These are phyloP conservation scores for Tokudaia tokunoshimensis DNA, from an alignment of 2,797 vertebrate genomes.

Conservation along the genomic window DNA sequence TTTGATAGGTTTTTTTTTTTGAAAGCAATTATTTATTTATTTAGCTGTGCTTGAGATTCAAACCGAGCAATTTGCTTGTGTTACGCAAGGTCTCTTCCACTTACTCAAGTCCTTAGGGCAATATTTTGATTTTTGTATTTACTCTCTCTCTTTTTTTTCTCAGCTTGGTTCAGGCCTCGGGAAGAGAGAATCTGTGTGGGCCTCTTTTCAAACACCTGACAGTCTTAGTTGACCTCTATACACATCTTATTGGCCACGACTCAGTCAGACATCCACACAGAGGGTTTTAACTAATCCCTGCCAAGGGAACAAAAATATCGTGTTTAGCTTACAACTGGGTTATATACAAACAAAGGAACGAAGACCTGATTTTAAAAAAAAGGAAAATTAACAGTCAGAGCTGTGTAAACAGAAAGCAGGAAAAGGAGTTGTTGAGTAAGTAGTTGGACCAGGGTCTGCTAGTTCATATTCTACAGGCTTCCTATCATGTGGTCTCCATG, in stretches of 20 bases:
- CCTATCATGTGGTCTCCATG: background rate
- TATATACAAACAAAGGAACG: background rate
- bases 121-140: constrained; percentile 32
- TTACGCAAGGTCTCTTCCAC: background rate
- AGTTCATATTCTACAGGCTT: background rate
- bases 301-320: background rate
- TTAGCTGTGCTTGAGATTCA: background rate
- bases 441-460: background rate
- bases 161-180: background rate
- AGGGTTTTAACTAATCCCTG: background rate
- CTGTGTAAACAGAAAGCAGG: background rate
- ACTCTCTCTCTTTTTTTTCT: constrained; percentile 10
- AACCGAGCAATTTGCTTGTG: background rate
- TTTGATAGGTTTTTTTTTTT: background rate
- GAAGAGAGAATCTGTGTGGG: background rate
- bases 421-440: background rate
- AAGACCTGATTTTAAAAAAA: background rate
- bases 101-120: background rate
- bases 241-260: background rate
- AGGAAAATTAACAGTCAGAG: background rate
- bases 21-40: background rate
- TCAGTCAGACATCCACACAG: background rate
- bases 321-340: background rate
- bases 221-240: background rate
- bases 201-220: background rate